Base-by-base conservation (phyloP, 2,113 vertebrate species). In the Suricata suricatta region DNA sequence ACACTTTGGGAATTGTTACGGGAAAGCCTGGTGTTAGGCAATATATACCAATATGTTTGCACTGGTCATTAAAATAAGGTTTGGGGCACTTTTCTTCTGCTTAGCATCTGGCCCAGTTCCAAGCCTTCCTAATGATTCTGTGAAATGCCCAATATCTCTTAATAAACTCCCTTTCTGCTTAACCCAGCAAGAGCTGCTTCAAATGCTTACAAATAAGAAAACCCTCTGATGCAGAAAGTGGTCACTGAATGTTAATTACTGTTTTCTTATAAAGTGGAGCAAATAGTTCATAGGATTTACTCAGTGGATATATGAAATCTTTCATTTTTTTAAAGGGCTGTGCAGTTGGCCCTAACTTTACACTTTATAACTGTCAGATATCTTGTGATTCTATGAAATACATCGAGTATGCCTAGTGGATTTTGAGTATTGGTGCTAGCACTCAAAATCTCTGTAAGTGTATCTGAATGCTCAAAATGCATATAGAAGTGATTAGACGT, bases 91-190 rank as follows among this genome's bases (percentile, higher is more conserved):
- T 92, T 98, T 81, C 10, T 66, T 74, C 33, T 83, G 38, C 13
- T 96, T 74, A 86, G 16, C 54, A 92, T 93, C n/a, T 96, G 90
- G 21, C 14, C 8, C 35, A 63, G 3, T 89, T 93, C 23, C 71
- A 60, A 79, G 38, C 1, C 23, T 93, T 96, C 54, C 84, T 93
- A 95, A 88, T 93, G 47, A 83, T 96, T 79, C 15, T 92, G n/a
- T 89, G 33, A 87, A 38, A 7, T 77, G 11, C 9, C 71, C 31
- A n/a, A n/a, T 79, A 80, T 54, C 38, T 88, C 60, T 80, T 88
- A 95, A 93, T 94, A 97, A 96, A 93, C 54, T 79, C 12, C 25
- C 47, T 92, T 87, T 90, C 63, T 96, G 84, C 16, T 94, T 80
- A 93, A 93, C 50, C 57, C 54, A 94, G 41, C 13, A 95, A 88